Evolutionary conservation across 2,113 vertebrate species (phyloP), one percentile per base, ranked within the genome.

Genomic region (Melanotaenia duboulayi): DNA sequence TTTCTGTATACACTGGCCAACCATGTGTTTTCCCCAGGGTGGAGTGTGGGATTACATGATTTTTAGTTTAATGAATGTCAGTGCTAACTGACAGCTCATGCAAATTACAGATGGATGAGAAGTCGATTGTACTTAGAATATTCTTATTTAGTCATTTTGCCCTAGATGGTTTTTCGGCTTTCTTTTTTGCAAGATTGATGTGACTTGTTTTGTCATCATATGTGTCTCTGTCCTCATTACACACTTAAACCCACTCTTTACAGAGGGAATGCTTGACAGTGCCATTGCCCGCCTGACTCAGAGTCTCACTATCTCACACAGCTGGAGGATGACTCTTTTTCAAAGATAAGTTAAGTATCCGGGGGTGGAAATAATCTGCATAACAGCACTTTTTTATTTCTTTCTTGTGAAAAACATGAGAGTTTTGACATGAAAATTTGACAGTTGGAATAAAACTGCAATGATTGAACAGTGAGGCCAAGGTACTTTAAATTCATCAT

Each of bases 1-100:
- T 82, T 74, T 83, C 70, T 72, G 60, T 61, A 52, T 78, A 76
- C 74, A 40, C 49, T 78, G 76, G 55, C 80, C 58, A 46, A 32
- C 81, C 89, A 89, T 86, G 80, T 88, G 87, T 88, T 91, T 81
- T 85, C 82, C 69, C 90, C 71, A 66, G 71, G 84, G 81, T 87
- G 50, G 86, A 86, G 81, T 87, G 80, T 82, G 80, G 76, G 80
- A 57, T 78, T 75, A 85, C 74, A 81, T 86, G 71, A 82, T 83
- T 78, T 90, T 88, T 81, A 77, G 78, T 81, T 81, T 84, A 86
- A 90, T 90, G 80, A 83, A 83, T 71, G 46, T 89, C 76, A 83
- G 59, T 19, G 46, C 76, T 74, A 87, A 87, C 78, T 87, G 87
- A 88, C 80, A 82, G 72, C 78, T 81, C 72, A 71, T 76, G 79